Evolutionary conservation across 2,888 invertebrate species (phyloP).

Genomic region (Azorinus chamasolen): DNA sequence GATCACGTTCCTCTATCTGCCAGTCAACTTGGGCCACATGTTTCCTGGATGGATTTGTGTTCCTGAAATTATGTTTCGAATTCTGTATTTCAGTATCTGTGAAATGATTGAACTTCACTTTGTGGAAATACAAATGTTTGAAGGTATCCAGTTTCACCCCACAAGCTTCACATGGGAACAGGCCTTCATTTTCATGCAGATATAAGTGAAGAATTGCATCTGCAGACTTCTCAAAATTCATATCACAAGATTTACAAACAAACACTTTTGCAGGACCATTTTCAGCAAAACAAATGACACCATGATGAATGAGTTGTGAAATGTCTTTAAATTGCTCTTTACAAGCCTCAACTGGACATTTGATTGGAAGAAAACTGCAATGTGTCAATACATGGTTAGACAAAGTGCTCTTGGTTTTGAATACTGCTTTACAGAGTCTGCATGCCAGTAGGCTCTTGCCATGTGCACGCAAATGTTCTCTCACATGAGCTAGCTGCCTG

Average conservation of each 20-base stretch:
- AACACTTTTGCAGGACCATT: background rate
- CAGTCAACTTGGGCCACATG: conserved; percentile 2
- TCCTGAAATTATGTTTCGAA: background rate
- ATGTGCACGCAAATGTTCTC: conserved; percentile 48
- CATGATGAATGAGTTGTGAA: conserved; percentile 3
- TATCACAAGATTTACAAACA: conserved; percentile 21
- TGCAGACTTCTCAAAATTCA: background rate
- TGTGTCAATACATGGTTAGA: conserved; percentile 21
- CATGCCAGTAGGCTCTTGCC: conserved; percentile 19
- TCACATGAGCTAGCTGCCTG: conserved; percentile 45
- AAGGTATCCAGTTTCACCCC: conserved; percentile 2
- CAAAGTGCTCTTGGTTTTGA: conserved; percentile 22
- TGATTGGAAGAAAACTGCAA: conserved; percentile 32
- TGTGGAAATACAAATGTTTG: conserved; percentile 28
- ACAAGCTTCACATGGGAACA: conserved; percentile 33
- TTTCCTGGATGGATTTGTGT: background rate
- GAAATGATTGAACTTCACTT: conserved; percentile 27
- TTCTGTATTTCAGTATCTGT: conserved; percentile 10
- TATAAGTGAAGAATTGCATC: conserved; percentile 11
- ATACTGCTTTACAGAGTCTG: conserved; percentile 23
- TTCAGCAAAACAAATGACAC: conserved; percentile 1
- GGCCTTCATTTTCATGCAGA: conserved; percentile 24
- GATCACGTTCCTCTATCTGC: background rate
- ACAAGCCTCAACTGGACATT: conserved; percentile 33
- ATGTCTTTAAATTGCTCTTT: conserved; percentile 7